These are phyloP conservation scores for Leuciscus waleckii DNA, from an alignment of 2,797 vertebrate genomes.

Conservation along the genomic window DNA sequence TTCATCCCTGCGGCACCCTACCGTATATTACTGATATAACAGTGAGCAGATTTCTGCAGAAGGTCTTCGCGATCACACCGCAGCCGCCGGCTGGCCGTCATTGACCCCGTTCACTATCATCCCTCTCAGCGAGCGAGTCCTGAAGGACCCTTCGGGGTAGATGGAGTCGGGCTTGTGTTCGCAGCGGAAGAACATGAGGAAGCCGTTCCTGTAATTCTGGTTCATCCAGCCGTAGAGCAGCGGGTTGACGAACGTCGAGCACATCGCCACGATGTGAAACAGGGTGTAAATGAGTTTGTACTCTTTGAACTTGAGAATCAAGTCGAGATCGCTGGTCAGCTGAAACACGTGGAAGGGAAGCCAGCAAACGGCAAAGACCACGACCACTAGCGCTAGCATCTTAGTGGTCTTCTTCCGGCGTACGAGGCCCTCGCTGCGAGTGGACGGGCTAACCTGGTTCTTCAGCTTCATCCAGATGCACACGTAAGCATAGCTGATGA, in stretches of 20 bases:
- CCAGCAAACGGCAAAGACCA: slow-evolving; percentile 91
- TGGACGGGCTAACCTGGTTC: slow-evolving; percentile 88
- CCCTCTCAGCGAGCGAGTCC: slow-evolving; percentile 82
- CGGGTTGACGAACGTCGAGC: slow-evolving; percentile 91
- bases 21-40: too few species aligned
- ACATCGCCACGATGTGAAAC: slow-evolving; percentile 93
- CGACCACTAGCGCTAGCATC: slow-evolving; percentile 90
- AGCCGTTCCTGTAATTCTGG: slow-evolving; percentile 93
- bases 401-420: slow-evolving; percentile 91
- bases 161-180: slow-evolving; percentile 86
- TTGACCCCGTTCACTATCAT: slow-evolving; percentile 80
- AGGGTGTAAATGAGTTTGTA: slow-evolving; percentile 92
- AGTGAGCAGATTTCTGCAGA: not conserved
- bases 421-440: slow-evolving; percentile 82
- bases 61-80: slow-evolving; percentile 74
- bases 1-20: not conserved
- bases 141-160: slow-evolving; percentile 86
- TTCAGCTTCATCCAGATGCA: slow-evolving; percentile 94
- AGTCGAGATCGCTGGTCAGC: slow-evolving; percentile 88
- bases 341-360: slow-evolving; percentile 91
- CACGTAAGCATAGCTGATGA: slow-evolving; percentile 91
- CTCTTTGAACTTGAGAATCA: slow-evolving; percentile 86
- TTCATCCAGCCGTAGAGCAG: slow-evolving; percentile 95
- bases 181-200: slow-evolving; percentile 91
- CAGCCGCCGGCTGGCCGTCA: slow-evolving; percentile 81